phyloP scores from a whole-genome alignment of 2,797 vertebrate genomes.

The Pseudomugil tenellus region DNA sequence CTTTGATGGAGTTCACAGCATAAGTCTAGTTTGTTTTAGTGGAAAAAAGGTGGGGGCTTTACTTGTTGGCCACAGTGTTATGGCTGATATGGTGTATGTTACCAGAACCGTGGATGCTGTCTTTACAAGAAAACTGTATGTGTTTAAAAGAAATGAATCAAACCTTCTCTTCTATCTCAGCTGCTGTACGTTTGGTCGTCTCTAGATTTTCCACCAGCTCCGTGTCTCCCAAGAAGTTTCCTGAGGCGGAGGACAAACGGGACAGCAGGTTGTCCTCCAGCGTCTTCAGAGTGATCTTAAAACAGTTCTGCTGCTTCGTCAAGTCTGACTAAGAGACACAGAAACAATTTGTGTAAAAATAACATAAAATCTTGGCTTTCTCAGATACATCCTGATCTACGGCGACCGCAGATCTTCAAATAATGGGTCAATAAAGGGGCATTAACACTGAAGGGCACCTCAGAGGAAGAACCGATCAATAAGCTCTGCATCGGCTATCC shows the following conservation, averaged over 20 bases:
- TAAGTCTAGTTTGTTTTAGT: no score
- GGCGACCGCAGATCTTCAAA: constrained; percentile 29
- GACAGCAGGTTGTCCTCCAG: constrained; percentile 94
- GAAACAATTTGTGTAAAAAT: constrained; percentile 16
- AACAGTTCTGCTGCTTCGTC: constrained; percentile 94
- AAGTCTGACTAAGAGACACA: constrained; percentile 85
- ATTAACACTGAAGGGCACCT: constrained; percentile 62
- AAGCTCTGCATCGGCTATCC: constrained; percentile 55
- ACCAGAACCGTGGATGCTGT: no score
- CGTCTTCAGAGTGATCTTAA: constrained; percentile 96
- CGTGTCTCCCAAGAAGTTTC: constrained; percentile 93
- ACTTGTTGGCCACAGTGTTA: no score
- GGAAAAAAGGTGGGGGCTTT: no score
- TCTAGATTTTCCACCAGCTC: constrained; percentile 94
- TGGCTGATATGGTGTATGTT: no score
- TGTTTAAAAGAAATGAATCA: not conserved
- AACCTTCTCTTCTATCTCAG: constrained; percentile 93
- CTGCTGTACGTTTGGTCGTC: constrained; percentile 91
- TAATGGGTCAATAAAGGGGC: constrained; percentile 43
- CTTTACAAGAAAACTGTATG: no score
- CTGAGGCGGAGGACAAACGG: constrained; percentile 91
- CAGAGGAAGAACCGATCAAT: constrained; percentile 73
- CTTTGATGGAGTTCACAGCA: no score
- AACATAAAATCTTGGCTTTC: not conserved
- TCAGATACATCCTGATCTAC: constrained; percentile 21